Evolutionary conservation across 2,888 invertebrate species (phyloP).

Genomic region (Drosophila histrio): DNA sequence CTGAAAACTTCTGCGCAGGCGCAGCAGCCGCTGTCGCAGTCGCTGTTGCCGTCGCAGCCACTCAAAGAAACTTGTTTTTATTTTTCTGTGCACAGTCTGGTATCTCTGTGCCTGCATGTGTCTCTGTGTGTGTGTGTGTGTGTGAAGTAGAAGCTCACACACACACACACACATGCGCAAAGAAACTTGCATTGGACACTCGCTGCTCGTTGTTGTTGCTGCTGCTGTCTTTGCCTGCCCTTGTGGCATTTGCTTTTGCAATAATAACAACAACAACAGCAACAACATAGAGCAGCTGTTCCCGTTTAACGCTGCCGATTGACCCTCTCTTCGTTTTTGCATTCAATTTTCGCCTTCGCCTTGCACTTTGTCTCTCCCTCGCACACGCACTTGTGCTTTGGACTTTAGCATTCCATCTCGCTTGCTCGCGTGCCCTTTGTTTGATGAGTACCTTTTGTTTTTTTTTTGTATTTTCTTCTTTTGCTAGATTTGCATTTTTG

Average conservation of each 20-base stretch:
- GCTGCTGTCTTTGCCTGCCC: conserved; percentile 43
- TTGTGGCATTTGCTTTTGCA: conserved; percentile 30
- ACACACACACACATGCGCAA: conserved; percentile 11
- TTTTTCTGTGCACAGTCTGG: conserved; percentile 35
- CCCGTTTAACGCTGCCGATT: conserved; percentile 41
- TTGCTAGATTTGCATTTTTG: conserved; percentile 51
- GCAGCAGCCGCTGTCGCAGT: conserved; percentile 30
- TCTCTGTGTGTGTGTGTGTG: conserved; percentile 18
- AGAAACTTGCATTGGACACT: conserved; percentile 35
- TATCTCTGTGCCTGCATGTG: conserved; percentile 6
- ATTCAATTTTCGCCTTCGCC: conserved; percentile 50
- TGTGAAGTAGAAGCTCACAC: too few species aligned
- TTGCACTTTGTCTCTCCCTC: conserved; percentile 27
- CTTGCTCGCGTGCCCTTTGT: conserved; percentile 30
- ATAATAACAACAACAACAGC: conserved; percentile 13
- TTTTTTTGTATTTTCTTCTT: too few species aligned
- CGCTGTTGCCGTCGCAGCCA: conserved; percentile 6
- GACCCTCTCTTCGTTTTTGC: conserved; percentile 54
- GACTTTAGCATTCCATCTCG: conserved; percentile 8
- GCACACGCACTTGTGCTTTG: conserved; percentile 9
- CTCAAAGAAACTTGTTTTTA: conserved; percentile 51
- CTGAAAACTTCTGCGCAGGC: conserved; percentile 69
- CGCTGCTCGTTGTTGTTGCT: conserved; percentile 13
- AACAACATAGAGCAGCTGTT: conserved; percentile 49
- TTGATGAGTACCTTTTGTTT: conserved; percentile 37